Conservation (phyloP, 2,888 invertebrate species). For the Drosophila atripex region DNA sequence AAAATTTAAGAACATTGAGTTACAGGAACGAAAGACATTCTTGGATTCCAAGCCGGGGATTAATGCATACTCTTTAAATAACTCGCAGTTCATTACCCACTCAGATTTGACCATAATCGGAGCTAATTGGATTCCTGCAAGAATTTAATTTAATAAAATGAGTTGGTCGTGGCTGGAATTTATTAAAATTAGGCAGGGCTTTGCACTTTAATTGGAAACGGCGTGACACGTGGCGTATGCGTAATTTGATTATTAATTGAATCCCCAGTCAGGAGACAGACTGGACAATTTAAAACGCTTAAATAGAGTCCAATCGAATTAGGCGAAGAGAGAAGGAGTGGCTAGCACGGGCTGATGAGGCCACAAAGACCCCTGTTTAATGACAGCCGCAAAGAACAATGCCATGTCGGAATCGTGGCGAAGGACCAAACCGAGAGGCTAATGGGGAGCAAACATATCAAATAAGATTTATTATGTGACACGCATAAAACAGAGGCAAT, state of each 20-base stretch:
- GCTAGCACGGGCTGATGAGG: constrained; percentile 13
- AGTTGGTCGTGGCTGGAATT: constrained; percentile 25
- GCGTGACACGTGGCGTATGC: constrained; percentile 71
- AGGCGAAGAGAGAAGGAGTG: constrained; percentile 20
- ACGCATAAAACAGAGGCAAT: constrained; percentile 72
- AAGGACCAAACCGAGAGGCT: constrained; percentile 23
- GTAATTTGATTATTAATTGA: constrained; percentile 79
- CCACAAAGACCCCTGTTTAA: constrained; percentile 55
- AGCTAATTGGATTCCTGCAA: background rate
- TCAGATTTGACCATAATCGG: constrained; percentile 7
- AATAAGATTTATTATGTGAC: constrained; percentile 79
- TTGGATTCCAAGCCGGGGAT: background rate
- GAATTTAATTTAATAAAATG: constrained; percentile 65
- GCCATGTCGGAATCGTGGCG: constrained; percentile 15
- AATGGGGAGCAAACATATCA: constrained; percentile 77
- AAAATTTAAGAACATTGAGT: background rate
- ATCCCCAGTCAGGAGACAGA: constrained; percentile 40
- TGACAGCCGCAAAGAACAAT: constrained; percentile 42
- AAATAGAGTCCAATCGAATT: constrained; percentile 76
- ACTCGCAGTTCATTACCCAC: background rate
- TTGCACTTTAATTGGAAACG: constrained; percentile 15
- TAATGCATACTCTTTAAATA: background rate
- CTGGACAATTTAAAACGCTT: constrained; percentile 42
- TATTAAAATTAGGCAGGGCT: constrained; percentile 12
- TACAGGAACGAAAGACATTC: background rate